Base-by-base conservation (phyloP, 2,113 vertebrate species). In the Muntiacus reevesi region DNA sequence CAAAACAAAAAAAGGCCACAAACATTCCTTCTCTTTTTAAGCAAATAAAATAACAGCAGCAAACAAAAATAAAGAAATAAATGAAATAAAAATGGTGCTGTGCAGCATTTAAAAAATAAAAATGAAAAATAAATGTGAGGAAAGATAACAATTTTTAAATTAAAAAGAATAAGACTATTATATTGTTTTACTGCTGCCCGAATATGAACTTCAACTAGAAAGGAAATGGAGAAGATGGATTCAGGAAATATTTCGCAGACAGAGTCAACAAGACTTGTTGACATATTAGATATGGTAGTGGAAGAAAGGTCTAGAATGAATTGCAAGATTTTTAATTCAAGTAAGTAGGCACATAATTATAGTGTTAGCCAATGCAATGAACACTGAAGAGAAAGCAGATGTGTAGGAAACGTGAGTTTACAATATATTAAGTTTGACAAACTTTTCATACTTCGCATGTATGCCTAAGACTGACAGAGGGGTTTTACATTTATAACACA, bases 21-120 rank as follows among this genome's bases (percentile, higher is more conserved):
- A 97, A 98, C 83, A 98, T 99, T 98, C 98, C 98, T 96, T 98
- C 90, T 96, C 98, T 98, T 98, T 98, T 97, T 94, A 60, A 98
- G 96, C 98, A 98, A 98, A 97, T 96, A 98, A 99, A 98, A 98
- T 96, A 98, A 95, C 62, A 98, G 98, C 97, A 98, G 98, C 98
- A 98, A 97, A 98, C 95, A 98, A 98, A 99, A 98, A 45, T 94
- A 95, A 98, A 62, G 71, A 97, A 93, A 98, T 98, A 94, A 96
- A 96, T 83, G 81, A 95, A 85, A 98, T 98, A 95, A 97, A 97
- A 96, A 98, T 97, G 91, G 96, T 98, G 55, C 97, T 97, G 98
- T 99, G 93, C 98, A 98, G 98, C 98, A 99, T 98, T 98, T 98
- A 97, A 97, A 96, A 98, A 98, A 94, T 95, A 96, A 98, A 98